These are phyloP conservation scores for Stenodera caucasica DNA, from an alignment of 2,888 invertebrate species.

Conservation along the genomic window DNA sequence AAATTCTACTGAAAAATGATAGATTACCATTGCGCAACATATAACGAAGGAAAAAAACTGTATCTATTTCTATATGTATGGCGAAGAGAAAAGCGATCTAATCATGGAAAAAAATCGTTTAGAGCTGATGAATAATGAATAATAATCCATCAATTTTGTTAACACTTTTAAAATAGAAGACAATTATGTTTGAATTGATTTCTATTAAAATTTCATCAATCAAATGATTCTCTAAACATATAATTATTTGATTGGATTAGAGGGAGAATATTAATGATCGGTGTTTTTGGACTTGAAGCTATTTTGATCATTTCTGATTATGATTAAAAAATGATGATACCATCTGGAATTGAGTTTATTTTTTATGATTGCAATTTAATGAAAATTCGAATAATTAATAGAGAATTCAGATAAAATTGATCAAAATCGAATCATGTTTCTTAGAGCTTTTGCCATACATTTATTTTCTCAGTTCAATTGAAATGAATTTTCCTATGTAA, in stretches of 20 bases:
- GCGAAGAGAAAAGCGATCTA: neutral
- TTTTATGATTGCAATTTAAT: too few species aligned
- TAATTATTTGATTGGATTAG: constrained; percentile 12
- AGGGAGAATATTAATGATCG: neutral
- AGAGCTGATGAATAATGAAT: neutral
- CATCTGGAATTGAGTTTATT: too few species aligned
- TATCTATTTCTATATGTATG: neutral
- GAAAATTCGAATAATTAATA: too few species aligned
- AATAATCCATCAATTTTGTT: neutral
- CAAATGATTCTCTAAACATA: constrained; percentile 14
- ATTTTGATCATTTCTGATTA: neutral
- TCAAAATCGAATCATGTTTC: too few species aligned
- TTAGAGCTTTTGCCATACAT: too few species aligned
- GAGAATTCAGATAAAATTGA: too few species aligned
- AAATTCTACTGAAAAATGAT: neutral
- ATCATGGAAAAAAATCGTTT: neutral
- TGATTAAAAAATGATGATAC: too few species aligned
- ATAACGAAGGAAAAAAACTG: neutral
- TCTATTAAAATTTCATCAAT: constrained; percentile 15
- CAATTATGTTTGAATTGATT: neutral
- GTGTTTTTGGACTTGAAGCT: neutral
- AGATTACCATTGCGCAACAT: neutral
- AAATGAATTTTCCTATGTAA: neutral
- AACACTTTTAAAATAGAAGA: neutral
- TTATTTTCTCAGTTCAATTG: too few species aligned